Evolutionary conservation across 2,888 invertebrate species (phyloP).

Genomic region (Pyrgus malvae): DNA sequence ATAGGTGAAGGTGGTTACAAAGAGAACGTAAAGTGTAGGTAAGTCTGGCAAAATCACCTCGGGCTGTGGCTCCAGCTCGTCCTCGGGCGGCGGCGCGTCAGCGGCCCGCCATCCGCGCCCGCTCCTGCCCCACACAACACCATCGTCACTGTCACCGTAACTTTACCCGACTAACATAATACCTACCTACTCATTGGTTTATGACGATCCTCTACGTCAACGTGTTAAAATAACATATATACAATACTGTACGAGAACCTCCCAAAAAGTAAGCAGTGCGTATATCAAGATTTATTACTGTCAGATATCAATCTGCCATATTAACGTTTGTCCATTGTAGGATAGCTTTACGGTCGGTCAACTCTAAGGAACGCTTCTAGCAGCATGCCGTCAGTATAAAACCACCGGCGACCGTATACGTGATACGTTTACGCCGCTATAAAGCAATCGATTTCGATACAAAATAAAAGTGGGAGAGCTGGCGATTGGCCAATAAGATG

Average conservation of each 20-base stretch:
- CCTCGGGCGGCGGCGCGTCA: constrained; percentile 69
- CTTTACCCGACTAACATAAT: constrained; percentile 32
- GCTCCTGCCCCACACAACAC: constrained; percentile 75
- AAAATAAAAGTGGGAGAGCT: constrained; percentile 68
- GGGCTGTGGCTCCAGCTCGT: constrained; percentile 73
- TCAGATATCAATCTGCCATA: no score
- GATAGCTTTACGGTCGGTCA: constrained; percentile 57
- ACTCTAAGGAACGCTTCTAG: constrained; percentile 58
- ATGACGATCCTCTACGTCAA: not conserved
- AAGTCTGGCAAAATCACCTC: constrained; percentile 82
- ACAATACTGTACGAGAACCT: no score
- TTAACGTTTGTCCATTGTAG: constrained; percentile 41
- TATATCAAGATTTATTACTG: no score
- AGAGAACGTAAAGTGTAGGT: constrained; percentile 62
- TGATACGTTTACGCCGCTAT: constrained; percentile 65
- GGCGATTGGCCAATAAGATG: constrained; percentile 69
- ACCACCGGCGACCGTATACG: constrained; percentile 64
- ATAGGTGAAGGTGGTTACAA: constrained; percentile 67
- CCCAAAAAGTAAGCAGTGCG: no score
- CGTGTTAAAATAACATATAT: no score
- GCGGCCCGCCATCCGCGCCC: constrained; percentile 71
- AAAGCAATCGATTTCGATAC: constrained; percentile 71
- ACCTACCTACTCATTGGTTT: not conserved
- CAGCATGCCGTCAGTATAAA: constrained; percentile 60
- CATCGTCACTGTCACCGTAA: constrained; percentile 47